A percentile compares a stretch with the other conserved stretches of the same genome.
Evolutionary conservation across 2,113 vertebrate species (phyloP).

Genomic region (Petrocephalus zakoni): DNA sequence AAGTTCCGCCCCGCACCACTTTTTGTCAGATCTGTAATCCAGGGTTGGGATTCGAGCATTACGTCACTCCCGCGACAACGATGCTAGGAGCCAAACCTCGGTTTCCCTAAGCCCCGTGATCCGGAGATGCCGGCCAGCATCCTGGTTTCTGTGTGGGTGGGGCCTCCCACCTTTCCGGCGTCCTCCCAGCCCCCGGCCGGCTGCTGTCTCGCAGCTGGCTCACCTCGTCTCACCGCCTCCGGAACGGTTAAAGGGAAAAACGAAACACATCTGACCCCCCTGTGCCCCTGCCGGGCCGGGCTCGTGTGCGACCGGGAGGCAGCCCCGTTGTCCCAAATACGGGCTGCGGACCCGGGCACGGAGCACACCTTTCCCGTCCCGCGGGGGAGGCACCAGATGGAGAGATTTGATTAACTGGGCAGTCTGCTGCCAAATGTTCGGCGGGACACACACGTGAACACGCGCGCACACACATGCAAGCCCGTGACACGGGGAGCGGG

Average conservation of each 20-base stretch:
- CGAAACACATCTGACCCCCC: neutral
- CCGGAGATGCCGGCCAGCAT: slow-evolving; percentile 29
- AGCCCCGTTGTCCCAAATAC: slow-evolving; percentile 78
- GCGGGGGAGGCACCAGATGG: slow-evolving; percentile 98
- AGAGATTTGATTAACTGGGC: slow-evolving; percentile 99
- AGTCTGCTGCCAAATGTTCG: slow-evolving; percentile 99
- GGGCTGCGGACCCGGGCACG: slow-evolving; percentile 87
- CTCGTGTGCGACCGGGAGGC: slow-evolving; percentile 87
- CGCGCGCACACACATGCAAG: slow-evolving; percentile 66
- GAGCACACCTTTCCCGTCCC: slow-evolving; percentile 94
- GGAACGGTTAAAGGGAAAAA: neutral
- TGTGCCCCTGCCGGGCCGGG: slow-evolving; percentile 37
- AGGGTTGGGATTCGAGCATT: too few relatives aligned
- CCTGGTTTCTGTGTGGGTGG: neutral
- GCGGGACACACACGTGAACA: slow-evolving; percentile 92
- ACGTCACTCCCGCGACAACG: neutral
- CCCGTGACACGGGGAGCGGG: slow-evolving; percentile 91
- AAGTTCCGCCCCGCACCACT: neutral
- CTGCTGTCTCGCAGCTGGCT: neutral
- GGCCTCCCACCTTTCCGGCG: neutral
- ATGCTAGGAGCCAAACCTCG: slow-evolving; percentile 35
- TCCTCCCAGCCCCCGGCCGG: neutral
- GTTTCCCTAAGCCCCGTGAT: slow-evolving; percentile 50
- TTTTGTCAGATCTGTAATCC: neutral
- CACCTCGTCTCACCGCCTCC: neutral